phyloP scores from a whole-genome alignment of 2,888 invertebrate genomes.

The Priocnemis perturbator region DNA sequence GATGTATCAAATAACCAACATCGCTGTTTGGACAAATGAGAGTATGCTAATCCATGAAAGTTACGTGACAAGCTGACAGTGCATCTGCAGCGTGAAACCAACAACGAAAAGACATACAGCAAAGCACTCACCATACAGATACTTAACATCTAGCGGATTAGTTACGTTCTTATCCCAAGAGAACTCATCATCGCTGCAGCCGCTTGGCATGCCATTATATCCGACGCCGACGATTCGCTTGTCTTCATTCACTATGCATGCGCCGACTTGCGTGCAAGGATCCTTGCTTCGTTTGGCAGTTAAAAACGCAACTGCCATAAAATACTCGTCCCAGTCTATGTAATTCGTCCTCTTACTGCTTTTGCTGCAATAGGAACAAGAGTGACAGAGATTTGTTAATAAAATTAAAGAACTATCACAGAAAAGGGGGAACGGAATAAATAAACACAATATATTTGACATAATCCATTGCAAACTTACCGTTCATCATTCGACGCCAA shows the following conservation, averaged over 20 bases:
- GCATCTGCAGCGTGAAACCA: no score
- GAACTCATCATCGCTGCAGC: conserved; percentile 91
- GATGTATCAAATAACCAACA: no score
- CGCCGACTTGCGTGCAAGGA: conserved; percentile 94
- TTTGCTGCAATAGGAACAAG: no score
- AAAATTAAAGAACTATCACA: no score
- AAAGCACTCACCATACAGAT: conserved; percentile 84
- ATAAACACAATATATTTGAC: no score
- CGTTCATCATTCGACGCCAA: no score
- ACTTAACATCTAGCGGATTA: conserved; percentile 84
- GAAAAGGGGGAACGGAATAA: no score
- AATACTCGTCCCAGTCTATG: conserved; percentile 94
- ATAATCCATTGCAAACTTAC: no score
- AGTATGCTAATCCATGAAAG: no score
- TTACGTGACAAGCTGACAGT: no score
- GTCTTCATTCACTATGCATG: conserved; percentile 92
- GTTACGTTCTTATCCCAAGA: conserved; percentile 88
- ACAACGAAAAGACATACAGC: no score
- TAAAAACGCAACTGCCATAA: conserved; percentile 94
- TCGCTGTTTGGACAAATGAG: background rate
- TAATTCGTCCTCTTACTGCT: conserved; percentile 80
- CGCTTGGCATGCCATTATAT: conserved; percentile 97
- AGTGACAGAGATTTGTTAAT: no score
- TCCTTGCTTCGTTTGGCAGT: conserved; percentile 97
- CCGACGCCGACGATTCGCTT: conserved; percentile 95